Percentiles rank a stretch among this genome's conserved stretches.
These are phyloP conservation scores for Bergia puertoricense DNA, from an alignment of 92 coral and sea anemone species.

Conservation along the genomic window DNA sequence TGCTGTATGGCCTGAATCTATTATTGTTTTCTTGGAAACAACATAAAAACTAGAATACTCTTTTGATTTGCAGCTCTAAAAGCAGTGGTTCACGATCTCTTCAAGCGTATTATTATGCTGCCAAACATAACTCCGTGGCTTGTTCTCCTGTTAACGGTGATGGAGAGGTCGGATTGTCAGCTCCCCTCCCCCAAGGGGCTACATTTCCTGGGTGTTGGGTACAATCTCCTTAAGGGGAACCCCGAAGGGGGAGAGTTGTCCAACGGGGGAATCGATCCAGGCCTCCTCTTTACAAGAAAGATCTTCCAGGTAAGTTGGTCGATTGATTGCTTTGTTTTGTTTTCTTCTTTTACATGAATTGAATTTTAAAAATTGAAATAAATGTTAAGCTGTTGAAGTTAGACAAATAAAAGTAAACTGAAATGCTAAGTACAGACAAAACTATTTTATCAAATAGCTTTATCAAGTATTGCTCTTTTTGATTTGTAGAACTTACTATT, in stretches of 20 bases:
- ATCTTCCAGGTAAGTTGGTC: constrained; percentile 38
- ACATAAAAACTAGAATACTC: neutral
- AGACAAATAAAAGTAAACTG: neutral
- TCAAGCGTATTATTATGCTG: neutral
- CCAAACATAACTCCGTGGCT: neutral
- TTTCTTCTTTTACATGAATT: neutral
- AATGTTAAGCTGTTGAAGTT: neutral
- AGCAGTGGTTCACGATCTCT: neutral
- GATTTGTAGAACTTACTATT: too few relatives aligned
- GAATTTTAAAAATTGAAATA: neutral
- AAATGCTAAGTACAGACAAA: neutral
- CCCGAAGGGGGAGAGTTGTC: constrained; percentile 62
- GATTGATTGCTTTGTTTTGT: neutral
- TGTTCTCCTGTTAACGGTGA: neutral
- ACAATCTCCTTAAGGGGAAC: constrained; percentile 63
- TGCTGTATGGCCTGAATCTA: too few relatives aligned
- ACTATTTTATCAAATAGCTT: too few relatives aligned
- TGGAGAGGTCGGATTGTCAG: neutral
- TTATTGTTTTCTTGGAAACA: neutral
- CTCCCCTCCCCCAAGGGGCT: constrained; percentile 58
- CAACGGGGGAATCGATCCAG: constrained; percentile 65
- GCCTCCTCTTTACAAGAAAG: constrained; percentile 51
- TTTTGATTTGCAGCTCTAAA: neutral
- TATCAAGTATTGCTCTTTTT: too few relatives aligned
- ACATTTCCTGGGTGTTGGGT: constrained; percentile 61